Evolutionary conservation across 2,797 vertebrate species (phyloP).

Genomic region (Melanotaenia parkinsoni): DNA sequence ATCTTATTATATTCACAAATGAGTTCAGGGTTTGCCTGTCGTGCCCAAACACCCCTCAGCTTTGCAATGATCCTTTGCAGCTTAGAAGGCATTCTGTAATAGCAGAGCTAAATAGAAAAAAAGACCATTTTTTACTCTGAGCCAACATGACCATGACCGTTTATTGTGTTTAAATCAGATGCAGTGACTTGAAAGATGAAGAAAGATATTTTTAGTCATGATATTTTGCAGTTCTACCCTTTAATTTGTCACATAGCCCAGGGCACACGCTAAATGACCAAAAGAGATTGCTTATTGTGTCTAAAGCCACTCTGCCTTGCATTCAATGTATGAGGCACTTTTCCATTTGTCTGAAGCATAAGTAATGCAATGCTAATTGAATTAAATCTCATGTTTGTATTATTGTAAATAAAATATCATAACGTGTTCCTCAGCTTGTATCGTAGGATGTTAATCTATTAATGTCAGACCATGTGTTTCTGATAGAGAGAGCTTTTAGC

Average conservation of each 20-base stretch:
- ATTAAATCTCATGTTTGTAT: slow-evolving; percentile 20
- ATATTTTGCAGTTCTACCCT: slow-evolving; percentile 3
- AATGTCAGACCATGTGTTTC: slow-evolving; percentile 38
- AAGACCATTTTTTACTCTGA: slow-evolving; percentile 21
- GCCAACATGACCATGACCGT: slow-evolving; percentile 6
- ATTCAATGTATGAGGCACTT: slow-evolving; percentile 35
- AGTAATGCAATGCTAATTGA: slow-evolving; percentile 36
- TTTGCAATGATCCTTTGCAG: slow-evolving; percentile 26
- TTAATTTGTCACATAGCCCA: slow-evolving; percentile 16
- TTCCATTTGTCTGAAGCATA: slow-evolving; percentile 20
- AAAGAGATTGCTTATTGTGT: slow-evolving; percentile 31
- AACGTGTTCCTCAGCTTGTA: slow-evolving; percentile 21
- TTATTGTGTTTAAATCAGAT: slow-evolving; percentile 25
- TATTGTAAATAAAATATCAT: slow-evolving; percentile 37
- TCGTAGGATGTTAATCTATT: slow-evolving; percentile 32
- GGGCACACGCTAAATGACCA: slow-evolving; percentile 27
- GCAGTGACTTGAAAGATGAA: slow-evolving; percentile 5
- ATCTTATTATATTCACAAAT: neutral
- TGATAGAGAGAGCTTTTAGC: slow-evolving; percentile 60
- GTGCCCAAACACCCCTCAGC: slow-evolving; percentile 23
- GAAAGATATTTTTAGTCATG: slow-evolving; percentile 4
- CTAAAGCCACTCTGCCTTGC: slow-evolving; percentile 11
- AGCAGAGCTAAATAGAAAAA: slow-evolving; percentile 23
- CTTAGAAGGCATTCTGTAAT: slow-evolving; percentile 16
- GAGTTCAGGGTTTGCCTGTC: slow-evolving; percentile 19